Percentiles rank a stretch among this genome's conserved stretches.
Evolutionary conservation across 1,140 invertebrate species (phyloP).

Genomic region (Stratiolaelaps scimitus): DNA sequence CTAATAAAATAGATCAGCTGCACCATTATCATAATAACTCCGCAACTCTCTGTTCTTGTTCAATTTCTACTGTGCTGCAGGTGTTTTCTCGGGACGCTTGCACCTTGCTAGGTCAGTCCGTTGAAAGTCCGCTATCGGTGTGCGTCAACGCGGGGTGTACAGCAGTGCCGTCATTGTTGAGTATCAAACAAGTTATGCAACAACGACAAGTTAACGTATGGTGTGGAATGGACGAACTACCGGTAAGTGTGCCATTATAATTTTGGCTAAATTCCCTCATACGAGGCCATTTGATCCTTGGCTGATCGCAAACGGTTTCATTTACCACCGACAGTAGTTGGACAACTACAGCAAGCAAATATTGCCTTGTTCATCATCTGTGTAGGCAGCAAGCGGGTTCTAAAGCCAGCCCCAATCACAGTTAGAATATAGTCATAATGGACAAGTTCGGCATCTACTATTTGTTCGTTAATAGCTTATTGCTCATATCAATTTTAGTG

Average conservation of each 20-base stretch:
- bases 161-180: conserved; percentile 79
- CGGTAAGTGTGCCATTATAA: conserved; percentile 51
- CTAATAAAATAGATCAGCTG: no score
- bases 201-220: conserved; percentile 87
- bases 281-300: neutral
- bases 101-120: conserved; percentile 69
- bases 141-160: conserved; percentile 79
- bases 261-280: neutral
- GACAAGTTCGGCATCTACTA: no score
- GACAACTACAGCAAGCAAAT: no score
- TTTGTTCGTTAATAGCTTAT: neutral
- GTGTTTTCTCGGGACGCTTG: conserved; percentile 86
- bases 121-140: conserved; percentile 64
- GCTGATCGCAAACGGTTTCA: conserved; percentile 5
- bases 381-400: no score
- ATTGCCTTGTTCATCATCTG: no score
- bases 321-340: conserved; percentile 16
- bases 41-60: no score
- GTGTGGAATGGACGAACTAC: conserved; percentile 88
- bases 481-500: conserved; percentile 28
- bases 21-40: no score
- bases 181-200: conserved; percentile 89
- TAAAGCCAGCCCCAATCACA: no score
- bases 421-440: no score
- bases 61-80: neutral